Evolutionary conservation across 2,888 invertebrate genomes (phyloP).

Genomic region (Trypoxylon attenuatum): DNA sequence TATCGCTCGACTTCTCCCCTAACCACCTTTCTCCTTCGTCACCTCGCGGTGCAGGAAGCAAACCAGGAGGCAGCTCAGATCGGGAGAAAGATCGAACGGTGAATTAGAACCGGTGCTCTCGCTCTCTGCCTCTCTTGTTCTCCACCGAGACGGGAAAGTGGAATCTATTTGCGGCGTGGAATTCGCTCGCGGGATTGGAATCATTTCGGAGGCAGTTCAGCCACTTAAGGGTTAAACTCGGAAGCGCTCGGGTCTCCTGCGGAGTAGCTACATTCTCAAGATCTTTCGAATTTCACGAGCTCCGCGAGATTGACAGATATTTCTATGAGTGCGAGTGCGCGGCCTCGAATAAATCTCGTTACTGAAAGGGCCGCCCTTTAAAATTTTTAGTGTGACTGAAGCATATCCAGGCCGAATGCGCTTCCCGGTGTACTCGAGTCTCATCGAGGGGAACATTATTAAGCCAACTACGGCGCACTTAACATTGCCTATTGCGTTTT

Average conservation of each 20-base stretch:
- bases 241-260: not conserved
- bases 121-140: too few species aligned
- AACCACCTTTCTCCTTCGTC: constrained; percentile 27
- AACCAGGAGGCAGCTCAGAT: not conserved
- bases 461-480: constrained; percentile 31
- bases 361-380: too few species aligned
- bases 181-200: not conserved
- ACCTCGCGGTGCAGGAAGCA: constrained; percentile 4
- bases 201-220: not conserved
- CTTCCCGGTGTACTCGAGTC: too few species aligned
- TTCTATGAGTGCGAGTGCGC: too few species aligned
- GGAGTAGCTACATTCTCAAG: too few species aligned
- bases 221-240: not conserved
- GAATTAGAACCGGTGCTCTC: not conserved
- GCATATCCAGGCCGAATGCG: too few species aligned
- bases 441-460: constrained; percentile 20
- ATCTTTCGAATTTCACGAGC: too few species aligned
- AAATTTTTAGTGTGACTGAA: too few species aligned
- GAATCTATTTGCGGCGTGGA: not conserved
- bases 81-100: not conserved
- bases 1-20: constrained; percentile 41
- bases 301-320: too few species aligned
- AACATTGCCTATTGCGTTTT: constrained; percentile 12
- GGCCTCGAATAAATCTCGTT: too few species aligned
- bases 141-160: too few species aligned